A percentile compares a stretch with the other conserved stretches of the same genome.
phyloP scores from a whole-genome alignment of 2,797 vertebrate genomes.

The Pangasius macronema region DNA sequence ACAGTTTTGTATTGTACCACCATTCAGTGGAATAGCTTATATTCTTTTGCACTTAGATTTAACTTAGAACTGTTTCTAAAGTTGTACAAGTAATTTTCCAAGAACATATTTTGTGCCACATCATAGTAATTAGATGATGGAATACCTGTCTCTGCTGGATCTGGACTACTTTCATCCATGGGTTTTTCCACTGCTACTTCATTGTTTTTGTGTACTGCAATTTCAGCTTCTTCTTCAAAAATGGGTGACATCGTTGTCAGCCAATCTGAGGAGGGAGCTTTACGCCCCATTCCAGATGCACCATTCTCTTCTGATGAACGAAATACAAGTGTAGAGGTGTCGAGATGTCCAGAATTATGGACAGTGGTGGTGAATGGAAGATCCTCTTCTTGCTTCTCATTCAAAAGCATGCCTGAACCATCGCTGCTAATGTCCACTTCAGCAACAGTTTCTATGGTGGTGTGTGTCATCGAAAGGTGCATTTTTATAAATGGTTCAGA shows the following conservation, averaged over 20 bases:
- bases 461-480: too few relatives aligned
- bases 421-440: not conserved
- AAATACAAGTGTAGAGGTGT: not conserved
- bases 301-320: conserved; percentile 13
- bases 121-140: not conserved
- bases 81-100: not conserved
- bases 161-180: rapidly evolving
- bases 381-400: not conserved
- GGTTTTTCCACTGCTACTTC: not conserved
- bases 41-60: not conserved
- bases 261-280: not conserved
- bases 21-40: not conserved
- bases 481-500: not conserved
- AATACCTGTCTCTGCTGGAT: not conserved
- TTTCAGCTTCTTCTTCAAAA: not conserved
- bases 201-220: not conserved
- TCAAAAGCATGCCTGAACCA: not conserved
- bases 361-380: not conserved
- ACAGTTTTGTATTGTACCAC: not conserved
- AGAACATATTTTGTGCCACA: not conserved
- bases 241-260: not conserved
- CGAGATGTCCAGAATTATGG: not conserved
- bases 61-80: not conserved
- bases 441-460: not conserved
- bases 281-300: conserved; percentile 20